Evolutionary conservation across 2,888 invertebrate genomes (phyloP), one percentile per base, ranked within the genome.

Genomic region (Colletes collaris): DNA sequence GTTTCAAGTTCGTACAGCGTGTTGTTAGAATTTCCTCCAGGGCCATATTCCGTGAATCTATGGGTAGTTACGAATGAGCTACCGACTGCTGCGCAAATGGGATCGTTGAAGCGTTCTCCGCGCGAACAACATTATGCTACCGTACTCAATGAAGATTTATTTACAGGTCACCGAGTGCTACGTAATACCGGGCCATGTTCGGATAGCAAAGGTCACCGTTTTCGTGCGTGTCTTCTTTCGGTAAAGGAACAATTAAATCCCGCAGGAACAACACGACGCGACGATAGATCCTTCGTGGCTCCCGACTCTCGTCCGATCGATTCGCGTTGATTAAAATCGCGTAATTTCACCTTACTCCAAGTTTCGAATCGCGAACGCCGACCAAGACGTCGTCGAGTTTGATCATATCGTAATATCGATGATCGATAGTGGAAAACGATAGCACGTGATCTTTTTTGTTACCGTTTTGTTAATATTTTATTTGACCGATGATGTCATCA

Each of bases 151-250:
- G 64, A 62, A 65, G 27, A 40, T 35, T 75, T 78, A 69, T 49
- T 75, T 65, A 75, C 66, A 62, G 76, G 55, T 72, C 66, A 72
- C 46, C 53, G 8, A 56, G 4, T 55, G 10, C 10, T 10, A 13
- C 62, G 16, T 72, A 55, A 52, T 44, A 66, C 60, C 19, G 40
- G 6, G 40, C 3, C 5, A 40, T 40, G 40, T 40, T 59, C 53
- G 35, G 19, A 66, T 16, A 16, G 50, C 52, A 53, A 63, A 74
- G 63, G 76, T 76, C 70, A 58, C 19, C 59, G 71, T 59, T 53
- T 70, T n/a, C 19, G 59, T 40, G 6, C 40, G 4, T 6, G 40
- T 6, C 40, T 4, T 40, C 40, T 40, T 40, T 40, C 6, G 4
- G 40, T 6, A 6, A 40, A 40, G 40, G 40, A 40, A 40, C 40